Evolutionary conservation across 2,113 vertebrate genomes (phyloP).

Genomic region (Oryzias melastigma): DNA sequence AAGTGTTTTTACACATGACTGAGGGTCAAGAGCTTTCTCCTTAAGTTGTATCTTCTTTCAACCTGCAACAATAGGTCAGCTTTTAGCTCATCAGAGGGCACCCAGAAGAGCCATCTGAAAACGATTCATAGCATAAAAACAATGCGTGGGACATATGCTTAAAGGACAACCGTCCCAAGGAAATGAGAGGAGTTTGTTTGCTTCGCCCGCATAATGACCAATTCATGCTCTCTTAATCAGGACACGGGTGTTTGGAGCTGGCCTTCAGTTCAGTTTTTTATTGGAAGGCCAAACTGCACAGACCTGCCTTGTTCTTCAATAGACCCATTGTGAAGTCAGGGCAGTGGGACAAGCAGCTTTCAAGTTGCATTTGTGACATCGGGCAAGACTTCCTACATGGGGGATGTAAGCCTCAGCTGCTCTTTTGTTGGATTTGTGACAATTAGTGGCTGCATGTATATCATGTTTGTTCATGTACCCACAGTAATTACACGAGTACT

Average conservation of each 20-base stretch:
- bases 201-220: slow-evolving; percentile 47
- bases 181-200: slow-evolving; percentile 56
- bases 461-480: slow-evolving; percentile 30
- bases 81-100: slow-evolving; percentile 55
- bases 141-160: slow-evolving; percentile 21
- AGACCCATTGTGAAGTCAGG: slow-evolving; percentile 53
- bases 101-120: slow-evolving; percentile 19
- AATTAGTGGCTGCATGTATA: slow-evolving; percentile 53
- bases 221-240: slow-evolving; percentile 57
- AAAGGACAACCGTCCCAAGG: slow-evolving; percentile 26
- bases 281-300: slow-evolving; percentile 62
- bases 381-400: slow-evolving; percentile 34
- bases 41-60: slow-evolving; percentile 21
- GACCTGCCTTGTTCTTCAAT: slow-evolving; percentile 61
- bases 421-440: slow-evolving; percentile 44
- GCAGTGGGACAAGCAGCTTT: slow-evolving; percentile 54
- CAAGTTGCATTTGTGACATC: slow-evolving; percentile 60
- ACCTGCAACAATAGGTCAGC: slow-evolving; percentile 64
- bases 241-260: slow-evolving; percentile 42
- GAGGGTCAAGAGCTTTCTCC: not conserved
- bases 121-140: slow-evolving; percentile 9
- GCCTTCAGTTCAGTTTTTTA: slow-evolving; percentile 35
- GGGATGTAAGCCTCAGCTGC: slow-evolving; percentile 16
- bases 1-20: not conserved
- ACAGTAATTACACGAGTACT: slow-evolving; percentile 10